Evolutionary conservation across 1,140 invertebrate genomes (phyloP).

Genomic region (Onthophagus taurus): DNA sequence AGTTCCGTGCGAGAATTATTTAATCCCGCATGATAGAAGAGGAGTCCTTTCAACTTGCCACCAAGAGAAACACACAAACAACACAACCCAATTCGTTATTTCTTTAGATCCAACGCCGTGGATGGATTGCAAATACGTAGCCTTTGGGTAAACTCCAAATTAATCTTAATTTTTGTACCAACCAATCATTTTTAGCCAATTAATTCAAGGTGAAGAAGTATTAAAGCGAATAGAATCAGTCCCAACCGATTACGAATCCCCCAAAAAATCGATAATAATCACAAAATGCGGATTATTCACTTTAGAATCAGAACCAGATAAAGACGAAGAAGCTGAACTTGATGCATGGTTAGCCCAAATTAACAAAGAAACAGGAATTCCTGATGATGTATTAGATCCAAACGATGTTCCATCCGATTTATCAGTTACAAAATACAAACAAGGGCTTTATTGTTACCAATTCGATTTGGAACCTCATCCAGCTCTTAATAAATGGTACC

Average conservation of each 20-base stretch:
- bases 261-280: slow-evolving; percentile 38
- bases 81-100: slow-evolving; percentile 72
- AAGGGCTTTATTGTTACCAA: slow-evolving; percentile 12
- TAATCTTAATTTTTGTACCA: not conserved
- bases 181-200: slow-evolving; percentile 30
- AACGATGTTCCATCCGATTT: slow-evolving; percentile 9
- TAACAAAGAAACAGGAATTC: not conserved
- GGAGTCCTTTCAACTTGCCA: slow-evolving; percentile 46
- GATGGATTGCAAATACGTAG: slow-evolving; percentile 67
- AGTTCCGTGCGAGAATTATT: slow-evolving; percentile 44
- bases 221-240: slow-evolving; percentile 41
- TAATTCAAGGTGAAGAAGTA: slow-evolving; percentile 44
- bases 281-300: slow-evolving; percentile 30
- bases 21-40: slow-evolving; percentile 43
- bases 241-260: slow-evolving; percentile 42
- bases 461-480: slow-evolving; percentile 11
- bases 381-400: slow-evolving; percentile 10
- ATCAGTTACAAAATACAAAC: slow-evolving; percentile 7
- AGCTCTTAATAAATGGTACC: no score
- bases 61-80: slow-evolving; percentile 43
- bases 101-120: slow-evolving; percentile 62
- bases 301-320: no score
- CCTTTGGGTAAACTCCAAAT: slow-evolving; percentile 51
- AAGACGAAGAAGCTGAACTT: slow-evolving; percentile 11
- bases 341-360: not conserved